phyloP scores from a whole-genome alignment of 2,888 invertebrate species.

The Lutraria lutraria region DNA sequence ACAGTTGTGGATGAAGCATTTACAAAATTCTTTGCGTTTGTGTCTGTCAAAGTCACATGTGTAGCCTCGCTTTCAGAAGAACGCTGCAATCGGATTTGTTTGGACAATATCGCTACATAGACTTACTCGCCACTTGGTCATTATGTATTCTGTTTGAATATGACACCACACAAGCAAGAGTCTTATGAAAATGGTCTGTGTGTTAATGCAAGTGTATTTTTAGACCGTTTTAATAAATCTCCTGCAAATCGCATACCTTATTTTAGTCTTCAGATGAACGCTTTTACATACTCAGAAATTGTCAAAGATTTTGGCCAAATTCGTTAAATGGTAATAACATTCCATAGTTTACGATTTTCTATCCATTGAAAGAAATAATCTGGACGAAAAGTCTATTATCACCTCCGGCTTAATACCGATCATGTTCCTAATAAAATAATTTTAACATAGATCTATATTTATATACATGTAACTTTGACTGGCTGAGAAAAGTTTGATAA shows the following conservation, averaged over 20 bases:
- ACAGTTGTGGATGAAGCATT: constrained; percentile 15
- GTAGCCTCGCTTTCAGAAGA: background rate
- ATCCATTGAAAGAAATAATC: too few relatives aligned
- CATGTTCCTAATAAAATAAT: too few relatives aligned
- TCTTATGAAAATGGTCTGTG: background rate
- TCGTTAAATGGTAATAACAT: too few relatives aligned
- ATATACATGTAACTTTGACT: too few relatives aligned
- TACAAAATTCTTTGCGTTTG: background rate
- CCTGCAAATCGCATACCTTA: background rate
- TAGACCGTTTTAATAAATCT: background rate
- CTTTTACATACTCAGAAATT: background rate
- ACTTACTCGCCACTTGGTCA: background rate
- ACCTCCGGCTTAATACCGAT: too few relatives aligned
- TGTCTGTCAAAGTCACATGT: background rate
- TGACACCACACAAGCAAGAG: background rate
- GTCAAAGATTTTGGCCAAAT: background rate
- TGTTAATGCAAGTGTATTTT: background rate
- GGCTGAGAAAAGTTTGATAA: background rate
- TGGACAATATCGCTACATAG: background rate
- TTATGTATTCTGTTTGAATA: background rate
- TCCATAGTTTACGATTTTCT: too few relatives aligned
- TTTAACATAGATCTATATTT: too few relatives aligned
- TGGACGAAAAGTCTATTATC: too few relatives aligned
- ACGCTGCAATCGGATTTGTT: constrained; percentile 16
- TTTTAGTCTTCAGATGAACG: background rate